phyloP scores from a whole-genome alignment of 2,888 invertebrate genomes.

The Trachelus iudaicus region DNA sequence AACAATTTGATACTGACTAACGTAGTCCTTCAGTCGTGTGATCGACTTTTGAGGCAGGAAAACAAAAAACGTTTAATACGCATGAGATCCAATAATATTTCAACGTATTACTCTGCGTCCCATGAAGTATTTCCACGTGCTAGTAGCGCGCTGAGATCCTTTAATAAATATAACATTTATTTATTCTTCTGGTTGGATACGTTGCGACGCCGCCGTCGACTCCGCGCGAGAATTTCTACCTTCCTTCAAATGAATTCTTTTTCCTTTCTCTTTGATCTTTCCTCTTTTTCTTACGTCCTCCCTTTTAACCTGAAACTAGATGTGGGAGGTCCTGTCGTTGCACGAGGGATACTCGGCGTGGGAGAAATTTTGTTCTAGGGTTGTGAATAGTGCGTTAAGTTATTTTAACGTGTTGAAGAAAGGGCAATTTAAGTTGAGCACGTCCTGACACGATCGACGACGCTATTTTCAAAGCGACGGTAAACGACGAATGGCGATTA shows the following conservation, averaged over 20 bases:
- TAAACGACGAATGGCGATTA: constrained; percentile 3
- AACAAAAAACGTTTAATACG: neutral
- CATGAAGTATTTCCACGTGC: neutral
- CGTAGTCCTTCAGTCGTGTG: neutral
- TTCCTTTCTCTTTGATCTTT: constrained; percentile 14
- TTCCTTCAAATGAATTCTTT: neutral
- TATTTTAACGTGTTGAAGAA: constrained; percentile 31
- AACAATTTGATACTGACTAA: neutral
- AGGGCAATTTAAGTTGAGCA: constrained; percentile 29
- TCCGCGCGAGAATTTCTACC: neutral
- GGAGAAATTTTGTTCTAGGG: constrained; percentile 39
- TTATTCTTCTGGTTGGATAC: neutral
- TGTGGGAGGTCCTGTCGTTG: constrained; percentile 16
- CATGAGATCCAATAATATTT: neutral
- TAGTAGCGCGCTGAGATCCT: neutral
- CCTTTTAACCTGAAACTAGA: neutral
- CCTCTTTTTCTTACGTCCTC: constrained; percentile 10
- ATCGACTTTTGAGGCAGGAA: neutral
- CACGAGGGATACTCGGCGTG: constrained; percentile 24
- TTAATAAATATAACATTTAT: neutral
- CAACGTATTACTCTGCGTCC: neutral
- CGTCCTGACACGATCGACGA: neutral
- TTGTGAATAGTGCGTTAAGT: constrained; percentile 54
- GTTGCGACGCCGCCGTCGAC: neutral
- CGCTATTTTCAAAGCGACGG: neutral